Evolutionary conservation across 2,797 vertebrate genomes (phyloP).

Genomic region (Hapalemur alaotrensis): DNA sequence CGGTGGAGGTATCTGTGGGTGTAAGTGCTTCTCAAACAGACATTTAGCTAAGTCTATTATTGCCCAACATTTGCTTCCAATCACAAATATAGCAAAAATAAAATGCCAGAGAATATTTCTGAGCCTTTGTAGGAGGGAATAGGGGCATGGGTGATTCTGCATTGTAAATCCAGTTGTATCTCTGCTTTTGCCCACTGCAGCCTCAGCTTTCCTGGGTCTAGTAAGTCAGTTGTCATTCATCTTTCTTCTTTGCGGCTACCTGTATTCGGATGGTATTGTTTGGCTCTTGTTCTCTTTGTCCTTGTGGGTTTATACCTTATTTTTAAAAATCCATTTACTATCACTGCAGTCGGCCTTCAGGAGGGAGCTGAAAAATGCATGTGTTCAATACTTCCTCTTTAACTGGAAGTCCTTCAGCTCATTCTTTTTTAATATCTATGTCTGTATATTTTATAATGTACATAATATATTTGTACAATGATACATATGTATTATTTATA

Average conservation of each 20-base stretch:
- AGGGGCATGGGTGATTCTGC: neutral
- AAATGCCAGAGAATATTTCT: neutral
- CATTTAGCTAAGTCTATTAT: neutral
- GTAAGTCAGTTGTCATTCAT: neutral
- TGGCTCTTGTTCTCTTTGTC: constrained; percentile 26
- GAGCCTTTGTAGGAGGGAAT: neutral
- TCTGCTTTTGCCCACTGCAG: neutral
- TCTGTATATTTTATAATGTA: constrained; percentile 32
- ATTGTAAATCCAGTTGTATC: neutral
- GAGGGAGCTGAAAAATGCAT: constrained; percentile 46
- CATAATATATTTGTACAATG: neutral
- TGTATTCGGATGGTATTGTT: neutral
- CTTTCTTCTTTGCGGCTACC: neutral
- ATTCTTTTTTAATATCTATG: constrained; percentile 41
- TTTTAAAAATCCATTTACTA: constrained; percentile 37
- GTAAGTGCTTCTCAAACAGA: neutral
- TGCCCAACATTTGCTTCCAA: neutral
- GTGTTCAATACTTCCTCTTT: constrained; percentile 39
- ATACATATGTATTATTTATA: constrained; percentile 5
- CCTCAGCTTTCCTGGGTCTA: neutral
- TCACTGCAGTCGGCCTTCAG: neutral
- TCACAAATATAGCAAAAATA: too few species aligned
- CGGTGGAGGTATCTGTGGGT: neutral
- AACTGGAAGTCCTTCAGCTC: constrained; percentile 41
- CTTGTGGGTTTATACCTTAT: neutral